These are phyloP conservation scores for Brachypodius melanocephalos DNA, from an alignment of 2,113 vertebrate species.

Conservation along the genomic window DNA sequence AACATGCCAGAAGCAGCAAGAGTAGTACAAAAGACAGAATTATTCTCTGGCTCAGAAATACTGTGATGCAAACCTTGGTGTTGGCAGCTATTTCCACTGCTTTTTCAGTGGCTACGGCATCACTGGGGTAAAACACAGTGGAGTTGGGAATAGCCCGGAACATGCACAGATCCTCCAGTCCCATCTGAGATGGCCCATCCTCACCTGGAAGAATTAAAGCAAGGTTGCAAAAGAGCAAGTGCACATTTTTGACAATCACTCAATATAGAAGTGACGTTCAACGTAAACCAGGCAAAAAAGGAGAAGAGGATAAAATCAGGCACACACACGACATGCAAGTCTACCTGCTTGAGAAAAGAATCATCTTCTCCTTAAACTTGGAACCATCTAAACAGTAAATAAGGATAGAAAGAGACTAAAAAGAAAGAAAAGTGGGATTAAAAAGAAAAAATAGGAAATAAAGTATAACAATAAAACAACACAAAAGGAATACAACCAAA, in stretches of 20 bases:
- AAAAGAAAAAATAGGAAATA: conserved; percentile 46
- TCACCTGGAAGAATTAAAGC: conserved; percentile 78
- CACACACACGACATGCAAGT: conserved; percentile 65
- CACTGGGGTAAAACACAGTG: conserved; percentile 92
- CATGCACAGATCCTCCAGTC: conserved; percentile 89
- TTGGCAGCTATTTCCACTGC: conserved; percentile 91
- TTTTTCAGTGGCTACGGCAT: conserved; percentile 90
- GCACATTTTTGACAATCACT: neutral
- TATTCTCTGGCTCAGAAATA: neutral
- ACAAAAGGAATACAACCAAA: conserved; percentile 10
- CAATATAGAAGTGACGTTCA: neutral
- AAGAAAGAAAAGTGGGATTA: conserved; percentile 67
- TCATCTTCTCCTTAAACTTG: conserved; percentile 67
- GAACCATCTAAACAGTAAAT: conserved; percentile 66
- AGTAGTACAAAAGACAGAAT: neutral
- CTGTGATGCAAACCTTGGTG: conserved; percentile 80
- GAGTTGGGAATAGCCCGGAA: conserved; percentile 85
- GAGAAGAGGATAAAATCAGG: conserved; percentile 14
- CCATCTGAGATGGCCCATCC: conserved; percentile 93
- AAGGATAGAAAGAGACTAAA: conserved; percentile 70
- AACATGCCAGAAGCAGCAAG: neutral
- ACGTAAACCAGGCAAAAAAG: neutral
- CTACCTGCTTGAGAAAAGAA: conserved; percentile 70
- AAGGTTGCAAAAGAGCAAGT: neutral
- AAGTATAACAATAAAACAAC: conserved; percentile 14